Percentiles rank a stretch among this genome's conserved stretches.
phyloP scores from a whole-genome alignment of 2,888 invertebrate species.

The Rhagonycha fulva region DNA sequence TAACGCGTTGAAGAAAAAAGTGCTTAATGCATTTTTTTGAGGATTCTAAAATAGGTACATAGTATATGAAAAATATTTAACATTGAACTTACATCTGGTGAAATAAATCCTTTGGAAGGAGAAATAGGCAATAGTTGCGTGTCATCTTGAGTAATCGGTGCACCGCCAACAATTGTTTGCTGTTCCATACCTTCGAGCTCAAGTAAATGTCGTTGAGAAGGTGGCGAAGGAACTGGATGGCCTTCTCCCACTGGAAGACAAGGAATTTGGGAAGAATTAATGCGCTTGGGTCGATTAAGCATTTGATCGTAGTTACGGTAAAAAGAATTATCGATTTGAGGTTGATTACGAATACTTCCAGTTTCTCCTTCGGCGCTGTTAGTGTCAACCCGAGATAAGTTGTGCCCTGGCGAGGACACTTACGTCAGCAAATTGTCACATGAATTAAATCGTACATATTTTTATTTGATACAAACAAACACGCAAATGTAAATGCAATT shows the following conservation, averaged over 20 bases:
- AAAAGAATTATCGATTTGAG: slow-evolving; percentile 76
- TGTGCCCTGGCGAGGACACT: slow-evolving; percentile 73
- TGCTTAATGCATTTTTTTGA: background rate
- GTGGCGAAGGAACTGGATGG: slow-evolving; percentile 47
- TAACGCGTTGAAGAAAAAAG: background rate
- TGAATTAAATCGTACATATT: slow-evolving; percentile 42
- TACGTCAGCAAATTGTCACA: slow-evolving; percentile 41
- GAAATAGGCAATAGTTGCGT: slow-evolving; percentile 50
- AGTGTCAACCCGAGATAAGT: slow-evolving; percentile 86
- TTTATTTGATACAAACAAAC: slow-evolving; percentile 39
- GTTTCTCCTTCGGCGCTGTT: slow-evolving; percentile 77
- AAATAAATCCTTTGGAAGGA: slow-evolving; percentile 50
- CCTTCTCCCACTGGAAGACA: slow-evolving; percentile 55
- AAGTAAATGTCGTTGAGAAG: slow-evolving; percentile 46
- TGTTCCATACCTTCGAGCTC: slow-evolving; percentile 41
- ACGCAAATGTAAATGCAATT: slow-evolving; percentile 14
- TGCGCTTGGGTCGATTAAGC: slow-evolving; percentile 57
- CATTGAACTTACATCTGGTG: slow-evolving; percentile 52
- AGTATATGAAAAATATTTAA: background rate
- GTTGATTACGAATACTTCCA: slow-evolving; percentile 63
- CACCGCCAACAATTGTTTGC: slow-evolving; percentile 34
- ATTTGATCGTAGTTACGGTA: slow-evolving; percentile 80
- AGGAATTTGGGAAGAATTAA: slow-evolving; percentile 58
- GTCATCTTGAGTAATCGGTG: slow-evolving; percentile 53
- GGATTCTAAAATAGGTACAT: background rate